These are phyloP conservation scores for Carettochelys insculpta DNA, from an alignment of 2,113 vertebrate genomes.

Conservation along the genomic window DNA sequence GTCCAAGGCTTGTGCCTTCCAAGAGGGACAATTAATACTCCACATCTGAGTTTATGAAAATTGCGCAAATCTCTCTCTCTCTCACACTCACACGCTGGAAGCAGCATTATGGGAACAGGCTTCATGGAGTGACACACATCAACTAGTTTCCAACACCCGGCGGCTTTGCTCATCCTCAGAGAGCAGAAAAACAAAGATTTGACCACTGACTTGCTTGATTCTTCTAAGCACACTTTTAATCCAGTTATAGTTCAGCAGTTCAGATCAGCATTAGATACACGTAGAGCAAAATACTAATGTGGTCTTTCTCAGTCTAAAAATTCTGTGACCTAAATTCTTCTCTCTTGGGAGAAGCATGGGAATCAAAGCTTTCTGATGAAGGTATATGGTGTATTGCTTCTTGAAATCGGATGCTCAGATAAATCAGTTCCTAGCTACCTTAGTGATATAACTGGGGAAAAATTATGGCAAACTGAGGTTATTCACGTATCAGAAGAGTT, in stretches of 20 bases:
- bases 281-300: not conserved
- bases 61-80: too few species aligned
- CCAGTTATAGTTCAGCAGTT: not conserved
- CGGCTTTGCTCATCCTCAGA: not conserved
- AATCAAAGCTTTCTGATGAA: not conserved
- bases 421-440: not conserved
- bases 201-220: not conserved
- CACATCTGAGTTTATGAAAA: not conserved
- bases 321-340: not conserved
- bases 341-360: not conserved
- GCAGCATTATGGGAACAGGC: not conserved
- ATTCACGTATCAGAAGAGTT: not conserved
- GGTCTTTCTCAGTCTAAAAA: not conserved
- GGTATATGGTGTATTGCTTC: not conserved
- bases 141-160: not conserved
- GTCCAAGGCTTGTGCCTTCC: not conserved
- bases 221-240: not conserved
- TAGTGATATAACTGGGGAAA: not conserved
- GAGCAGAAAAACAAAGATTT: not conserved
- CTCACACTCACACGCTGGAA: not conserved
- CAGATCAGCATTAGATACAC: not conserved
- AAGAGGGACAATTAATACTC: not conserved
- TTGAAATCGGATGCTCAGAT: not conserved
- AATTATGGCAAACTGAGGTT: not conserved
- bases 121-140: not conserved